Evolutionary conservation across 2,888 invertebrate genomes (phyloP), one percentile per base, ranked within the genome.

Genomic region (Antheraea yamamai): DNA sequence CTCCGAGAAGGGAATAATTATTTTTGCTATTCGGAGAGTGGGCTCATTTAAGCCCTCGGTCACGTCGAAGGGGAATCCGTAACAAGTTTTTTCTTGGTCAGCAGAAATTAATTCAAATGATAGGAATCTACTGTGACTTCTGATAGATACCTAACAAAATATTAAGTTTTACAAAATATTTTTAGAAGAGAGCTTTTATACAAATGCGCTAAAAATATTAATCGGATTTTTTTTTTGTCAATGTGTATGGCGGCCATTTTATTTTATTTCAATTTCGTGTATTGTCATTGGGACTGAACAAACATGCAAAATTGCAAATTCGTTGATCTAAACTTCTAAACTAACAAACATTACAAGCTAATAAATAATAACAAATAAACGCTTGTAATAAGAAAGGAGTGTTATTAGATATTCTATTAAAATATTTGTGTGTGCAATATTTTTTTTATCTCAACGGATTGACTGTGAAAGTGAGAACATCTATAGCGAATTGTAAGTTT

Each of bases 81-180:
- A 81, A 83, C 82, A 84, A 85, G 81, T 83, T 87, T 86, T 86
- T 85, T 83, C 81, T 83, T 81, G 79, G 81, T 84, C 80, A 82
- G 82, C 83, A 82, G 78, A 83, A 87, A 87, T 87, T 87, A 85
- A 86, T 85, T 87, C 80, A 79, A 79, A 83, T 82, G 83, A 83
- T 85, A 81, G 80, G 80, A 80, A 80, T 77, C 78, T 78, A 79
- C 80, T 79, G 76, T 81, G 81, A 77, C 83, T 82, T 83, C 72
- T 78, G 78, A 83, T 83, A 79, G 72, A 74, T 66, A 12, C 30
- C 64, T 79, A 72, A 77, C 79, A 74, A 78, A 75, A 78, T 55
- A 51, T 58, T 4, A 68, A 26, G n/a, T 47, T 4, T 58, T 58
- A 3, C 3, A 20, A 58, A 7, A 58, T 58, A 18, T 58, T 58